A percentile compares a stretch with the other conserved stretches of the same genome.
Evolutionary conservation across 2,888 invertebrate species (phyloP).

Genomic region (Coecobrya sp.): DNA sequence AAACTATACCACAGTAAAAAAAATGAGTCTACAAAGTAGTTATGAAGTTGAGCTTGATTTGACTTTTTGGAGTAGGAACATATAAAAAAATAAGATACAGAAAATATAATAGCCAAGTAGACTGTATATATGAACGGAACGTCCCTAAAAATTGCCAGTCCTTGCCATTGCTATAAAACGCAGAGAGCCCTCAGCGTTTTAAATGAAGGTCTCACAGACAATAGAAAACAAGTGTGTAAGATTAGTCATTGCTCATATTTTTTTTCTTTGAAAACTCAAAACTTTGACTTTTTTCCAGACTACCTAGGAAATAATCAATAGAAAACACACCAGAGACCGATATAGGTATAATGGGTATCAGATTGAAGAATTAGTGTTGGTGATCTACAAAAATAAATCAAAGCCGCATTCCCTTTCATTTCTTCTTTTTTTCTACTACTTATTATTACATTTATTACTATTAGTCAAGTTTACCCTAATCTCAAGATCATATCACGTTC

Average conservation of each 20-base stretch:
- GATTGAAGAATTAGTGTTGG: conserved; percentile 22
- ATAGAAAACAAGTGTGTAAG: background rate
- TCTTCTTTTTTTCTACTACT: background rate
- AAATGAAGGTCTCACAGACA: background rate
- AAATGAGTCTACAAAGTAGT: conserved; percentile 6
- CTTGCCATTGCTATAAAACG: too few species aligned
- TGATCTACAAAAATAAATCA: conserved; percentile 45
- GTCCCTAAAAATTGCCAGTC: too few species aligned
- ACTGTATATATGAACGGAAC: too few species aligned
- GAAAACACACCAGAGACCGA: background rate
- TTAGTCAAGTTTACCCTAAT: conserved; percentile 79
- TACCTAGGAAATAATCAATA: background rate
- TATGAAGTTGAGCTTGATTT: background rate
- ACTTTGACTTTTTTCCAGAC: background rate
- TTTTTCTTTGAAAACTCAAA: background rate
- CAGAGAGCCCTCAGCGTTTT: too few species aligned
- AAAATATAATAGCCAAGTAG: too few species aligned
- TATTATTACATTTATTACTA: conserved; percentile 59
- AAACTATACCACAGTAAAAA: conserved; percentile 40
- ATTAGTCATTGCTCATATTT: background rate
- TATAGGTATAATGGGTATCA: background rate
- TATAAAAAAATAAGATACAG: conserved; percentile 3
- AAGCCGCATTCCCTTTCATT: conserved; percentile 56
- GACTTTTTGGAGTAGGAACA: conserved; percentile 11
- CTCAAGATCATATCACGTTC: conserved; percentile 73